Conservation (phyloP, 2,797 vertebrate genomes). For the Myiotriccus ornatus region DNA sequence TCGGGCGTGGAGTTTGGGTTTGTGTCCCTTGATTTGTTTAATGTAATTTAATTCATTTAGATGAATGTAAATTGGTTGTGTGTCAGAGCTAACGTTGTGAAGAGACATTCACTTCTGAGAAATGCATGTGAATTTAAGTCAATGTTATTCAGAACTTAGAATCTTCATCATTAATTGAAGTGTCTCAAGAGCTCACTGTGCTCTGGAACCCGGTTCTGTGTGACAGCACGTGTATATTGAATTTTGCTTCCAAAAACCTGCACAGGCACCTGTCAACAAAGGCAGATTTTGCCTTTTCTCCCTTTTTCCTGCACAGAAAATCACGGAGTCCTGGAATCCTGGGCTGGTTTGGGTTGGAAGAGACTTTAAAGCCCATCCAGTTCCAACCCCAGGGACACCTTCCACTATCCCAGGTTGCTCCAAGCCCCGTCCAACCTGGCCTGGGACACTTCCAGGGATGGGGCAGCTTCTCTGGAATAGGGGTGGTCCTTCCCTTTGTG, state of each 20-base stretch:
- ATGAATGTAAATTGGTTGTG: neutral
- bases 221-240: neutral
- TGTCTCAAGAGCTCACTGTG: neutral
- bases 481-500: neutral
- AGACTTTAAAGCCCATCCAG: neutral
- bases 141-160: neutral
- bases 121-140: neutral
- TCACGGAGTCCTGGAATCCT: neutral
- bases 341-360: neutral
- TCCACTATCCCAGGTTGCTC: neutral
- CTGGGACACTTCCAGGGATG: neutral
- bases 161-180: neutral
- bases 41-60: neutral
- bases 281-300: neutral
- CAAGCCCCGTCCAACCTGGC: neutral
- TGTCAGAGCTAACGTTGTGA: neutral
- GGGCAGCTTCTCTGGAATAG: neutral
- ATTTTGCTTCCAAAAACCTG: neutral
- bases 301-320: neutral
- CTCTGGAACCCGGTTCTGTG: neutral
- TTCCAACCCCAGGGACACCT: neutral
- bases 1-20: fast-evolving
- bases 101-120: neutral
- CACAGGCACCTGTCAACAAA: neutral
- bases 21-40: neutral